Base-by-base conservation (phyloP, 2,888 invertebrate species). In the Furcula furcula region DNA sequence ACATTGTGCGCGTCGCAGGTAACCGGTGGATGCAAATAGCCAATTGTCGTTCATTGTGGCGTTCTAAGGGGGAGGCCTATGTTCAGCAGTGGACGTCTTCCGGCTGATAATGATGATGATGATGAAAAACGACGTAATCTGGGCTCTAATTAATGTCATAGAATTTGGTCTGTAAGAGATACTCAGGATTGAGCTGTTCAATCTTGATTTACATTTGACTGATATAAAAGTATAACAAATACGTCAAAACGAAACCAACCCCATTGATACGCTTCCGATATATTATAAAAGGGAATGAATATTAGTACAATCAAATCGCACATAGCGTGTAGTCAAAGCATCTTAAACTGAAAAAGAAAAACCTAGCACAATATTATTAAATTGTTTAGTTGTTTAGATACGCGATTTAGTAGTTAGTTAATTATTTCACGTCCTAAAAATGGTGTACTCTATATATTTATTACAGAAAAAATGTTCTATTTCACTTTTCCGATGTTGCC, bases 231-330 rank as follows among this genome's bases (percentile, higher is more conserved):
- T n/a, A n/a, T n/a, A n/a, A n/a, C n/a, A n/a, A n/a, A n/a, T n/a
- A n/a, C n/a, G n/a, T n/a, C n/a, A n/a, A n/a, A n/a, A n/a, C n/a
- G 6, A 13, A 14, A 12, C 70, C 73, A 70, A 66, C 71, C 76
- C 76, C 72, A 52, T 51, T 29, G 28, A 54, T 49, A 72, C 55
- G 69, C 76, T 77, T 80, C 73, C 72, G 74, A 43, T 53, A 62
- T 62, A 61, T 59, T 50, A 58, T 53, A 10, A 48, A 58, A 64
- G 57, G 57, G 57, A 60, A 68, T 49, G 55, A 55, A 64, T 64
- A 60, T 77, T 77, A 85, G 83, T 84, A 86, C 83, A 86, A 85
- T 81, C 71, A 54, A 68, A 62, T 66, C 57, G 75, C 76, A 76
- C 65, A 53, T 76, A 76, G 78, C 48, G 55, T 69, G 66, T 75